Evolutionary conservation across 2,888 invertebrate species (phyloP).

Genomic region (Nomada ferruginata): DNA sequence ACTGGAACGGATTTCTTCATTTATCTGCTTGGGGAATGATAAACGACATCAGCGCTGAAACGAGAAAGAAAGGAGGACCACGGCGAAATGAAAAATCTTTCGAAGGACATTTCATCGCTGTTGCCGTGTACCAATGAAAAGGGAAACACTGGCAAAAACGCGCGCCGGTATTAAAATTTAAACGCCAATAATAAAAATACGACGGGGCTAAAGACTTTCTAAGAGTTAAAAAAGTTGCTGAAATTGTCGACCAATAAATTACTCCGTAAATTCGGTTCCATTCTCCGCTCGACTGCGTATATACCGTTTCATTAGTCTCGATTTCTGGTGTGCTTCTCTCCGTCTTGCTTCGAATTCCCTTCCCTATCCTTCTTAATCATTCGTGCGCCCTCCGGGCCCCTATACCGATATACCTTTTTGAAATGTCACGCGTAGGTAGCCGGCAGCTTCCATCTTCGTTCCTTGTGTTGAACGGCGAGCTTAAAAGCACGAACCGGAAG

Average conservation of each 20-base stretch:
- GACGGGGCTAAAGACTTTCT: too few relatives aligned
- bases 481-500: conserved; percentile 27
- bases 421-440: conserved; percentile 37
- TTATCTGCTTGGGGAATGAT: conserved; percentile 10
- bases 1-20: conserved; percentile 5
- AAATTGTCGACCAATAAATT: neutral
- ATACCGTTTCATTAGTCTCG: conserved; percentile 17
- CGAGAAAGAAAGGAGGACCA: conserved; percentile 1
- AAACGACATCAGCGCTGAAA: conserved; percentile 5
- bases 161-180: neutral
- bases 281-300: neutral
- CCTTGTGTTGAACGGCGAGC: conserved; percentile 2
- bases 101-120: neutral
- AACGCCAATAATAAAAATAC: neutral
- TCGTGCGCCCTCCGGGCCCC: too few relatives aligned
- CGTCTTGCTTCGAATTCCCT: neutral
- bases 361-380: neutral
- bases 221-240: too few relatives aligned
- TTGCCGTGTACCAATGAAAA: too few relatives aligned
- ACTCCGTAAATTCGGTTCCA: neutral
- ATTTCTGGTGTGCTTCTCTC: neutral
- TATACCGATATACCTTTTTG: neutral
- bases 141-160: neutral
- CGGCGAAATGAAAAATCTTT: conserved; percentile 2
- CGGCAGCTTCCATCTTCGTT: conserved; percentile 16